Evolutionary conservation across 2,113 vertebrate species (phyloP).

Genomic region (Athene cunicularia): DNA sequence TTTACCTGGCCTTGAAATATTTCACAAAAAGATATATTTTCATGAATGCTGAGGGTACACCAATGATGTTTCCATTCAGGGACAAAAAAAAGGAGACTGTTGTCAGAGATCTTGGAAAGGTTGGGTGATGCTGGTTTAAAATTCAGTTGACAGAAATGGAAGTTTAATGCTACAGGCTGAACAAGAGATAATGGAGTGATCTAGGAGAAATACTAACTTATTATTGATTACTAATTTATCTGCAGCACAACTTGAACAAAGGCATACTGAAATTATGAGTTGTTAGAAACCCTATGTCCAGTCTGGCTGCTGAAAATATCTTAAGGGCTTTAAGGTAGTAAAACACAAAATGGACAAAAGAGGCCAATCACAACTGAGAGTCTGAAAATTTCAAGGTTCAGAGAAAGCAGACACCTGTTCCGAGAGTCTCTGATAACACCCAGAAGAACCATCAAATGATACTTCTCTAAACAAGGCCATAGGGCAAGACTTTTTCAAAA

Average conservation of each 20-base stretch:
- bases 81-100: neutral
- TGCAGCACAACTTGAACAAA: neutral
- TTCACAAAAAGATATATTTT: neutral
- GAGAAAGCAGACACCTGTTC: neutral
- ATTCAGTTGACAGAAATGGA: neutral
- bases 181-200: neutral
- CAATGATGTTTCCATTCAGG: neutral
- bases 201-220: neutral
- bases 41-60: neutral
- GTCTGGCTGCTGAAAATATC: neutral
- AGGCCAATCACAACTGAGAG: neutral
- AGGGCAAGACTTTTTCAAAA: neutral
- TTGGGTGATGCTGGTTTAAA: neutral
- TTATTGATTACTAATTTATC: neutral
- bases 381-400: neutral
- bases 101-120: neutral
- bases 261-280: neutral
- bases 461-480: neutral
- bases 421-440: neutral
- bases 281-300: neutral
- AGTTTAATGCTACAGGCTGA: neutral
- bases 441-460: neutral
- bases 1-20: neutral
- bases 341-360: neutral
- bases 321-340: neutral